Evolutionary conservation across 2,797 vertebrate genomes (phyloP).

Genomic region (Capromys pilorides): DNA sequence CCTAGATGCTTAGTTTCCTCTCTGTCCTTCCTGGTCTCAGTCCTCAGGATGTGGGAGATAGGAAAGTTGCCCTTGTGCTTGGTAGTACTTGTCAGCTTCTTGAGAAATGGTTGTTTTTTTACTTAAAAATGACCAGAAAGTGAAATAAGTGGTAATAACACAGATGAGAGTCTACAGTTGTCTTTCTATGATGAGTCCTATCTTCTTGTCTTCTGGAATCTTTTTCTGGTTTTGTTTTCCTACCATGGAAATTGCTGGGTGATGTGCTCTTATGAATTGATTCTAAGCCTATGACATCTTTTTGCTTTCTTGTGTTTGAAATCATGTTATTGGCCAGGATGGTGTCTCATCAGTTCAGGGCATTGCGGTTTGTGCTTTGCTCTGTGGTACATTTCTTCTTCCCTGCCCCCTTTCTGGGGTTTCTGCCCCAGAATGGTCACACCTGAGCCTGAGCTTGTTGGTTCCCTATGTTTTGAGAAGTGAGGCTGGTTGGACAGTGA

Average conservation of each 20-base stretch:
- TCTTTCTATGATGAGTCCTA: too few species aligned
- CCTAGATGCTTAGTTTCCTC: background rate
- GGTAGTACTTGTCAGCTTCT: background rate
- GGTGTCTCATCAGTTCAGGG: background rate
- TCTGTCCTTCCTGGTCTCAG: background rate
- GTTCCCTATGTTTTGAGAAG: background rate
- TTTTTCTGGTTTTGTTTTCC: background rate
- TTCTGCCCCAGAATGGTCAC: background rate
- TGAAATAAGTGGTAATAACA: background rate
- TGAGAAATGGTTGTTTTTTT: background rate
- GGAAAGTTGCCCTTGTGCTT: background rate
- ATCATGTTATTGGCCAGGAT: background rate
- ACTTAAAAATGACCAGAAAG: background rate
- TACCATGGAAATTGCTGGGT: background rate
- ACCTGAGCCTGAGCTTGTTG: background rate
- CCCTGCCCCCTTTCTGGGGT: background rate
- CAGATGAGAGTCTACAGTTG: background rate
- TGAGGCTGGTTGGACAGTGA: background rate
- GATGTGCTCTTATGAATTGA: background rate
- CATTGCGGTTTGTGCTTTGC: background rate
- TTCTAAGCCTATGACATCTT: background rate
- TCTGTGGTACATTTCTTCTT: background rate
- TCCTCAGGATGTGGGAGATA: background rate
- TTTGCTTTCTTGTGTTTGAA: background rate
- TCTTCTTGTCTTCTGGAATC: background rate